These are phyloP conservation scores for Chrysochloris asiatica DNA, from an alignment of 2,113 vertebrate genomes.

Conservation along the genomic window DNA sequence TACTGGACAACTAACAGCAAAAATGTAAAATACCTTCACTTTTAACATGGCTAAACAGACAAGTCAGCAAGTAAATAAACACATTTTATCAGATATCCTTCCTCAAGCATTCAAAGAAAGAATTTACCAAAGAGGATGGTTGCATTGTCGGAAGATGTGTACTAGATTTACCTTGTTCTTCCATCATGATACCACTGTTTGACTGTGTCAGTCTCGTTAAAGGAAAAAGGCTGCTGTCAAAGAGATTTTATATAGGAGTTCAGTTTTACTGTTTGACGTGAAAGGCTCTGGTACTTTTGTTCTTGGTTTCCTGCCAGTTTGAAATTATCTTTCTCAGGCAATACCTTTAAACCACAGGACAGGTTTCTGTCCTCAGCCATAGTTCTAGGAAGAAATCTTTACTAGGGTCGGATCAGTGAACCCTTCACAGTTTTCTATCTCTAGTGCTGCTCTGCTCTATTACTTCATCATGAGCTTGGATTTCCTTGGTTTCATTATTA, in stretches of 20 bases:
- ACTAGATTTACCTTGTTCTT: no score
- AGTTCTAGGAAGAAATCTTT: background rate
- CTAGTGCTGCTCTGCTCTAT: background rate
- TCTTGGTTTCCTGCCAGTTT: background rate
- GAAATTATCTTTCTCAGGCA: background rate
- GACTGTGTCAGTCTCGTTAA: no score
- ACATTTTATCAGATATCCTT: background rate
- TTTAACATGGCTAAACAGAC: no score
- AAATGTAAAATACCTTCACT: no score
- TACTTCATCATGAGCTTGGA: background rate
- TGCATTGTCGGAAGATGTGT: no score
- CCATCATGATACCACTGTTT: no score
- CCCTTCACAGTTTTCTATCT: background rate
- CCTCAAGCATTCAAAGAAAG: background rate
- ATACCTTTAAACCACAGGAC: background rate
- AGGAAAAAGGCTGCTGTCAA: no score
- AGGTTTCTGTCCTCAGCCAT: rapidly evolving
- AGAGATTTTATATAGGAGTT: no score
- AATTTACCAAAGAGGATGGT: no score
- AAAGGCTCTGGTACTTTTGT: background rate
- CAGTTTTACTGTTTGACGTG: no score
- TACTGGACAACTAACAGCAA: no score
- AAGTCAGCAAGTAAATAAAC: background rate
- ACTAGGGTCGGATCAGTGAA: background rate
- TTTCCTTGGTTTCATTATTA: background rate